These are phyloP conservation scores for Tinea pellionella DNA, from an alignment of 2,888 invertebrate genomes.

Conservation along the genomic window DNA sequence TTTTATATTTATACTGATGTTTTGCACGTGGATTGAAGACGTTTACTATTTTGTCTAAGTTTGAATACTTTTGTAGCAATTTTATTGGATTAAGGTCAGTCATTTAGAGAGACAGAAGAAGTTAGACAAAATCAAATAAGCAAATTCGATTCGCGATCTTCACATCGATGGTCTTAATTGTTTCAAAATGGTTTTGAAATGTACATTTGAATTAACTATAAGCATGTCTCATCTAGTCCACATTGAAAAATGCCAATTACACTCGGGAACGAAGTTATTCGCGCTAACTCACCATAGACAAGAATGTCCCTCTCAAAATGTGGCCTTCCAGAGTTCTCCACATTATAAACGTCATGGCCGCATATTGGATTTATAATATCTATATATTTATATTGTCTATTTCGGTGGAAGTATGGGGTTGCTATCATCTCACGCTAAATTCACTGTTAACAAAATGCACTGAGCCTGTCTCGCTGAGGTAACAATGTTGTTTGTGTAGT, in stretches of 20 bases:
- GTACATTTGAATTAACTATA: not conserved
- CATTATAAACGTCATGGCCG: conserved; percentile 38
- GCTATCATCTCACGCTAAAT: conserved; percentile 63
- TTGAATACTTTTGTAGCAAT: too few relatives aligned
- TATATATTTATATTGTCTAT: conserved; percentile 36
- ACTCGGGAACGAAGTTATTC: not conserved
- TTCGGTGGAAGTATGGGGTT: conserved; percentile 62
- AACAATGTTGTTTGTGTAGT: not conserved
- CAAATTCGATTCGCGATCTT: too few relatives aligned
- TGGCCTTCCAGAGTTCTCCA: conserved; percentile 72
- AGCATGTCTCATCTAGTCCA: conserved; percentile 17
- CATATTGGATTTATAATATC: conserved; percentile 30
- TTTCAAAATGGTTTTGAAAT: not conserved
- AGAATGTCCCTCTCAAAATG: conserved; percentile 18
- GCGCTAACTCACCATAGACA: conserved; percentile 6
- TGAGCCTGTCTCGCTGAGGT: not conserved
- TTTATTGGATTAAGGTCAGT: too few relatives aligned
- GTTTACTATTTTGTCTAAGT: not conserved
- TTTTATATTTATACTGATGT: conserved; percentile 19
- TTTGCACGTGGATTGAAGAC: not conserved
- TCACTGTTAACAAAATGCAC: conserved; percentile 24
- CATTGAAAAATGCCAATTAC: conserved; percentile 24
- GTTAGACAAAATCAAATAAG: too few relatives aligned
- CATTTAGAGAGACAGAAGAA: too few relatives aligned
- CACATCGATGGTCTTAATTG: not conserved